Evolutionary conservation across 2,113 vertebrate species (phyloP).

Genomic region (Tragelaphus buxtoni): DNA sequence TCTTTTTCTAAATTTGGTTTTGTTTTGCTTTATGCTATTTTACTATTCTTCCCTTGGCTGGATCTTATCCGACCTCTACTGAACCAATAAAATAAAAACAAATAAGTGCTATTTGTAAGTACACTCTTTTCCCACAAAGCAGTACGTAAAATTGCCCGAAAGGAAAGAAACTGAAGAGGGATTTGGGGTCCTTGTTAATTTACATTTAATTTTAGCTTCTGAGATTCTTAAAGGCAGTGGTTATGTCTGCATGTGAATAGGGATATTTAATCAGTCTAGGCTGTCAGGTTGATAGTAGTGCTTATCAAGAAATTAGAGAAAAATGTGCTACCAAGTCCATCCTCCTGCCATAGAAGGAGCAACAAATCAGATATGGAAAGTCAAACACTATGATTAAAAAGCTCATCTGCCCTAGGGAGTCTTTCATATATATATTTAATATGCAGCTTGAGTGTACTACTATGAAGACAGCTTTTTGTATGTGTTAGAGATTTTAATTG

Average conservation of each 20-base stretch:
- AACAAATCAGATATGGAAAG: slow-evolving; percentile 67
- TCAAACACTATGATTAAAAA: slow-evolving; percentile 73
- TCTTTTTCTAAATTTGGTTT: not conserved
- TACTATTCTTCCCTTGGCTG: not conserved
- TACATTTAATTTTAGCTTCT: slow-evolving; percentile 73
- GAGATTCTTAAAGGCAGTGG: slow-evolving; percentile 58
- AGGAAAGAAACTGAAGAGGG: slow-evolving; percentile 5
- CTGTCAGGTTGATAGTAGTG: slow-evolving; percentile 67
- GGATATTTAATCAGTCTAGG: slow-evolving; percentile 67
- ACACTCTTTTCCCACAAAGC: not conserved
- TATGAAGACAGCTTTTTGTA: slow-evolving; percentile 31
- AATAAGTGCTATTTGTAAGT: not conserved
- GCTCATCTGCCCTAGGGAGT: slow-evolving; percentile 59
- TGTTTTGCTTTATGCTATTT: not conserved
- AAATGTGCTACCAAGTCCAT: slow-evolving; percentile 53
- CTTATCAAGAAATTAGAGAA: slow-evolving; percentile 72
- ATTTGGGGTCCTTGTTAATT: slow-evolving; percentile 49
- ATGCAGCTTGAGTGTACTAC: slow-evolving; percentile 30
- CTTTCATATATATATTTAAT: slow-evolving; percentile 56
- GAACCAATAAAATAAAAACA: not conserved
- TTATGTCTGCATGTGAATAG: slow-evolving; percentile 59
- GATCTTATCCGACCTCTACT: not conserved
- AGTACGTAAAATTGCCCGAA: not conserved
- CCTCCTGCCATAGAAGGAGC: slow-evolving; percentile 55
- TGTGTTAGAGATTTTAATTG: slow-evolving; percentile 35